A percentile compares a stretch with the other conserved stretches of the same genome.
These are phyloP conservation scores for Leptinotarsa rubiginosa DNA, from an alignment of 2,888 invertebrate genomes.

Conservation along the genomic window DNA sequence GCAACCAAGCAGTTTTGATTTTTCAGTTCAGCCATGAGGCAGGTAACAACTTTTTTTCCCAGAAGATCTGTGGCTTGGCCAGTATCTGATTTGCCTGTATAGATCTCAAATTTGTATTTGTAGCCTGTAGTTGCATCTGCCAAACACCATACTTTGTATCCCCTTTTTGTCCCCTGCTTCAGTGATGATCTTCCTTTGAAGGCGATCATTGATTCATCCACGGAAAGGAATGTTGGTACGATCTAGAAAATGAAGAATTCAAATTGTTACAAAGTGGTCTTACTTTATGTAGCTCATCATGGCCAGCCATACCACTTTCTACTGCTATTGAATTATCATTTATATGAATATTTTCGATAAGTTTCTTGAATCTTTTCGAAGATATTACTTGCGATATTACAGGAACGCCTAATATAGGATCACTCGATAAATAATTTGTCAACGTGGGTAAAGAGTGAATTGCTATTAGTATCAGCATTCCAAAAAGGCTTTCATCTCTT, in stretches of 20 bases:
- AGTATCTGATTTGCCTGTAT: conserved; percentile 39
- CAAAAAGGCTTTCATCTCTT: conserved; percentile 5
- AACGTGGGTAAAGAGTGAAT: background rate
- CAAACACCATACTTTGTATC: conserved; percentile 32
- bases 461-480: background rate
- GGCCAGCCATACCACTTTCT: no score
- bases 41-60: conserved; percentile 35
- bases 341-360: no score
- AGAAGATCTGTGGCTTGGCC: background rate
- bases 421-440: background rate
- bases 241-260: no score
- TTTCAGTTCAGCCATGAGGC: conserved; percentile 13
- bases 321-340: no score
- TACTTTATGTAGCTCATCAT: no score
- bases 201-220: conserved; percentile 48
- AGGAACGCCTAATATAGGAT: background rate
- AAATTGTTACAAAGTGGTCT: no score
- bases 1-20: conserved; percentile 21
- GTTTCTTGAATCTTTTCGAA: background rate
- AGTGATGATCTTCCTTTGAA: conserved; percentile 46
- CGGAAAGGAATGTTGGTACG: background rate
- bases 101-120: conserved; percentile 52
- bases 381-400: background rate
- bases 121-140: conserved; percentile 41
- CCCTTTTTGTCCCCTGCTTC: conserved; percentile 41